These are phyloP conservation scores for Vicugna pacos DNA, from an alignment of 2,113 vertebrate genomes.

Conservation along the genomic window DNA sequence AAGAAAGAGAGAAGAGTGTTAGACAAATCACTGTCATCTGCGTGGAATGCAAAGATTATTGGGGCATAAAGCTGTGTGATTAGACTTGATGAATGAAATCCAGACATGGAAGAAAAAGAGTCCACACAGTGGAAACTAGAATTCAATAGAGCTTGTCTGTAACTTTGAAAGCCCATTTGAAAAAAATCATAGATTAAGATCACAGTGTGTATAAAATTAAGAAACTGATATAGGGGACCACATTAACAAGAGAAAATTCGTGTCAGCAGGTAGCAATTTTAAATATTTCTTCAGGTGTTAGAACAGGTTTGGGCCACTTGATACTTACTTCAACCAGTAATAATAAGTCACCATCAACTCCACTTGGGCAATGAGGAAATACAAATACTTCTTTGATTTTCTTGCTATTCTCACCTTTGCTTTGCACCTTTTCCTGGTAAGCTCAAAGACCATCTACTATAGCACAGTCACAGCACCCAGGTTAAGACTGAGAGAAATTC, in stretches of 20 bases:
- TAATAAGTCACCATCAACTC: neutral
- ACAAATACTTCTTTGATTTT: neutral
- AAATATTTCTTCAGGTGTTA: neutral
- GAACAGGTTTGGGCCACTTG: neutral
- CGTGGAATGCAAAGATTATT: neutral
- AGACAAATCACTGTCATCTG: neutral
- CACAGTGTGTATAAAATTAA: neutral
- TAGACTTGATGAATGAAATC: neutral
- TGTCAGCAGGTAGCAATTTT: neutral
- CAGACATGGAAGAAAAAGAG: neutral
- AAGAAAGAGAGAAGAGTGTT: constrained; percentile 13
- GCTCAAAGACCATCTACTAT: neutral
- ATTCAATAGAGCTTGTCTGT: neutral
- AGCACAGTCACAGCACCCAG: neutral
- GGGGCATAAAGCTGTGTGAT: neutral
- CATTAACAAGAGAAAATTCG: neutral
- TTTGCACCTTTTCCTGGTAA: neutral
- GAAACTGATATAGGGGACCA: neutral
- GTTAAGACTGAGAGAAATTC: neutral
- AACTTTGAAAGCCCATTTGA: neutral
- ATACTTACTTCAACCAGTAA: neutral
- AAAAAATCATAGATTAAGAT: neutral
- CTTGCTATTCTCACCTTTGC: neutral
- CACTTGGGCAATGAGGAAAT: neutral
- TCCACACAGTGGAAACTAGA: neutral